Conservation (phyloP, 2,888 invertebrate genomes). For the Drepana falcataria region DNA sequence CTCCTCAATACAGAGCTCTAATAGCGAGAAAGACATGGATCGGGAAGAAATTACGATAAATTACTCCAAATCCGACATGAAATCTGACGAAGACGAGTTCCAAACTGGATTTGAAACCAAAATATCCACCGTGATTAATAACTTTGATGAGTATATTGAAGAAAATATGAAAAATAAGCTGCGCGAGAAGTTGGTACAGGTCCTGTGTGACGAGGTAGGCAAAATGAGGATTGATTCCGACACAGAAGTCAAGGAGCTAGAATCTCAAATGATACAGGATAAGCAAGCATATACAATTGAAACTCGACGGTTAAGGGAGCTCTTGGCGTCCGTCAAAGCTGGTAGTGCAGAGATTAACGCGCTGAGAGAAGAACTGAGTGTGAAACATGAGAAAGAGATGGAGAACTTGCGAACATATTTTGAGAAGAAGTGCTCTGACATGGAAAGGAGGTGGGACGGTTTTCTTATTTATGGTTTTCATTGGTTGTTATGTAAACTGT, state of each 20-base stretch:
- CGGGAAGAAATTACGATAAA: conserved; percentile 68
- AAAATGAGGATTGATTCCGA: conserved; percentile 63
- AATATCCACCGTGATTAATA: conserved; percentile 45
- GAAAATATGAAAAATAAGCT: conserved; percentile 66
- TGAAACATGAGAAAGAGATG: conserved; percentile 86
- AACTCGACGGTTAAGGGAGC: conserved; percentile 71
- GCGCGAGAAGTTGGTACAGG: conserved; percentile 76
- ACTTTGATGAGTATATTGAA: conserved; percentile 56
- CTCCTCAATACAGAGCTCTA: conserved; percentile 59
- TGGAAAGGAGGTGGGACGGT: conserved; percentile 84
- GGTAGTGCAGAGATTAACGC: conserved; percentile 77
- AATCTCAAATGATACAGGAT: conserved; percentile 74
- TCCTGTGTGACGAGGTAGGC: conserved; percentile 74
- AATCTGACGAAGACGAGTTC: conserved; percentile 58
- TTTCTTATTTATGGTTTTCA: conserved; percentile 1
- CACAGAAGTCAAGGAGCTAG: conserved; percentile 57
- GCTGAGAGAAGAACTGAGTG: conserved; percentile 79
- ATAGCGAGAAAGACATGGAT: conserved; percentile 71
- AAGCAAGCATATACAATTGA: conserved; percentile 77
- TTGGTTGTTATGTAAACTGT: conserved; percentile 5
- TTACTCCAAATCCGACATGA: conserved; percentile 62
- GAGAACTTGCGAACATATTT: conserved; percentile 88
- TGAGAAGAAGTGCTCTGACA: conserved; percentile 87
- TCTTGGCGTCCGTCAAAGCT: conserved; percentile 77
- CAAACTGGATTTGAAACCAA: conserved; percentile 60